Conservation (phyloP, 2,113 vertebrate genomes). For the Struthidea cinerea region DNA sequence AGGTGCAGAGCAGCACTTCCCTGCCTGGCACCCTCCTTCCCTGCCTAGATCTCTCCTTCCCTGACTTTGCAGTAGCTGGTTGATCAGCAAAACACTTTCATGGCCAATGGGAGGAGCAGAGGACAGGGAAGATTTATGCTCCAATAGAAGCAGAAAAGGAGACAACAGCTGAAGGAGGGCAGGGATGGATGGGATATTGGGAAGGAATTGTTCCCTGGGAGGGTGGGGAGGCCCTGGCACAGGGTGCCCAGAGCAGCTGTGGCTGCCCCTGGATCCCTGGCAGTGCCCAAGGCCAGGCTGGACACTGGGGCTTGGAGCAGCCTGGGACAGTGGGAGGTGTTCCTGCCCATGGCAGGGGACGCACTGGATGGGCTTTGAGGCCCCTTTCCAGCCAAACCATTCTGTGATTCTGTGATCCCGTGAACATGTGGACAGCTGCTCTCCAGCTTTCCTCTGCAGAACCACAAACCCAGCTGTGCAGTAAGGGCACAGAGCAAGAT, state of each 20-base stretch:
- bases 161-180: neutral
- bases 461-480: neutral
- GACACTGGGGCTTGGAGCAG: neutral
- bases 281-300: neutral
- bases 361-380: accelerated
- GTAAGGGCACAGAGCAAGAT: neutral
- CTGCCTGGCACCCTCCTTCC: neutral
- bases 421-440: neutral
- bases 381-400: neutral
- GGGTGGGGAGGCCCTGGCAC: neutral
- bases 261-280: neutral
- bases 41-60: neutral
- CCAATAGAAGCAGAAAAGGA: neutral
- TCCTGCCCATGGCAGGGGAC: neutral
- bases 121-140: neutral
- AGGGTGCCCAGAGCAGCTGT: neutral
- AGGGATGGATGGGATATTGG: neutral
- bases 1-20: neutral
- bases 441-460: neutral
- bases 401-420: neutral
- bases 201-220: neutral
- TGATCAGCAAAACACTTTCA: neutral
- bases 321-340: neutral
- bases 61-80: neutral
- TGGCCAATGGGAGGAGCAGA: neutral